A percentile compares a stretch with the other conserved stretches of the same genome.
Evolutionary conservation across 2,888 invertebrate genomes (phyloP).

Genomic region (Tortrix viridana): DNA sequence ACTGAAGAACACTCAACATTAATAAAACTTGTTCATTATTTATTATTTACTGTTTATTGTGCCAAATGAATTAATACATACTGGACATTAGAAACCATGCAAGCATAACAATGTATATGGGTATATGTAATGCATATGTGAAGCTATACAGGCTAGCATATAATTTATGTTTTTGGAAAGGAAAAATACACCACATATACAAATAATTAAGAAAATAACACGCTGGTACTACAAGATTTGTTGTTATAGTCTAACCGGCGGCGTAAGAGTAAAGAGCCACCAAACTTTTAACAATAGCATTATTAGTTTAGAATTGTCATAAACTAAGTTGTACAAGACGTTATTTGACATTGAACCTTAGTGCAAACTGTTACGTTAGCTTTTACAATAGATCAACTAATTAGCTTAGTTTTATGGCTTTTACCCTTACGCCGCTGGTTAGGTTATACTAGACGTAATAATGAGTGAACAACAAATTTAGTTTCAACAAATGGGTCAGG

Average conservation of each 20-base stretch:
- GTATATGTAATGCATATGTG: conserved; percentile 71
- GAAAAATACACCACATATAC: conserved; percentile 56
- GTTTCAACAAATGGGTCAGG: conserved; percentile 14
- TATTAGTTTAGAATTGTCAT: too few relatives aligned
- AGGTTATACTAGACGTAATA: conserved; percentile 56
- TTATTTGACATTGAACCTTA: too few relatives aligned
- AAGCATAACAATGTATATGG: conserved; percentile 76
- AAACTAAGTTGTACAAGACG: too few relatives aligned
- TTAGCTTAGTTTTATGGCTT: too few relatives aligned
- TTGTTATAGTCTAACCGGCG: neutral
- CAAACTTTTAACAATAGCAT: too few relatives aligned
- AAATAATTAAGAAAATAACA: conserved; percentile 52
- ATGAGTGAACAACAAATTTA: conserved; percentile 34
- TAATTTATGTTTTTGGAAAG: conserved; percentile 46
- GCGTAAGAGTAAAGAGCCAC: too few relatives aligned
- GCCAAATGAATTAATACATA: conserved; percentile 83
- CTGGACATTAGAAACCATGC: conserved; percentile 82
- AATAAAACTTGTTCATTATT: conserved; percentile 49
- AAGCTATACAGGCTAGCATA: conserved; percentile 69
- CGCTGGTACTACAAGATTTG: conserved; percentile 44
- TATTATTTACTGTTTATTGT: conserved; percentile 81
- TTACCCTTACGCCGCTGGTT: too few relatives aligned
- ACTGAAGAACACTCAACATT: neutral
- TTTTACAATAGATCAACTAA: too few relatives aligned
- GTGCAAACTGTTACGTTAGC: too few relatives aligned